Base-by-base conservation (phyloP, 2,888 invertebrate species). In the Apamea monoglypha region DNA sequence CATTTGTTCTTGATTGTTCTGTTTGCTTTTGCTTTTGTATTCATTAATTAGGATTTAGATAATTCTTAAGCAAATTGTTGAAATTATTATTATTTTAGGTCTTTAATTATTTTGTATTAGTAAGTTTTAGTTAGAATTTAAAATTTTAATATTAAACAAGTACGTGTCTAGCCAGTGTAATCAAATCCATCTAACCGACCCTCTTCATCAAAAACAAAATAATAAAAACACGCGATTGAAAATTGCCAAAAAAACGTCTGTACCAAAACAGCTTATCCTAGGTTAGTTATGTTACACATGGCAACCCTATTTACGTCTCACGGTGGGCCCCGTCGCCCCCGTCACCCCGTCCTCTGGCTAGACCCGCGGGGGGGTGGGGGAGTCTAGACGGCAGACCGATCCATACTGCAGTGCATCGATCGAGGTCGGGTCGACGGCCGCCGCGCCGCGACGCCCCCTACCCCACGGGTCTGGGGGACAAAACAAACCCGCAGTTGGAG, bases 371-470 rank as follows among this genome's bases (percentile, higher is more conserved):
- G 89, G 90, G 88, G 91, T 81, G 82, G 32, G 91, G 78, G 90
- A 92, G 96, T 96, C 96, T 96, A 96, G 96, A 96, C 96, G 94
- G 91, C 93, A 95, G 95, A 95, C 96, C 95, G 96, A 96, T 96
- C 96, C 91, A 96, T 96, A 96, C 95, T 95, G 96, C 96, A 95
- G 92, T 89, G 94, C 95, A 96, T 95, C 95, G 96, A 96, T 96
- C 96, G 93, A 76, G 90, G 89, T 84, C 90, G 89, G 94, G 94
- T 94, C 93, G 92, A 91, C 94, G 95, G 85, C 93, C 94, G 92
- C 87, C 89, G 85, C 93, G 93, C 63, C 92, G 92, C 92, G 92
- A 89, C 94, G 84, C 87, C 90, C 90, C 83, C 88, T 77, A 44
- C 74, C 59, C 64, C 64, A 25, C 77, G 87, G 92, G 92, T 88